These are phyloP conservation scores for Agapostemon virescens DNA, from an alignment of 2,888 invertebrate species.

Conservation along the genomic window DNA sequence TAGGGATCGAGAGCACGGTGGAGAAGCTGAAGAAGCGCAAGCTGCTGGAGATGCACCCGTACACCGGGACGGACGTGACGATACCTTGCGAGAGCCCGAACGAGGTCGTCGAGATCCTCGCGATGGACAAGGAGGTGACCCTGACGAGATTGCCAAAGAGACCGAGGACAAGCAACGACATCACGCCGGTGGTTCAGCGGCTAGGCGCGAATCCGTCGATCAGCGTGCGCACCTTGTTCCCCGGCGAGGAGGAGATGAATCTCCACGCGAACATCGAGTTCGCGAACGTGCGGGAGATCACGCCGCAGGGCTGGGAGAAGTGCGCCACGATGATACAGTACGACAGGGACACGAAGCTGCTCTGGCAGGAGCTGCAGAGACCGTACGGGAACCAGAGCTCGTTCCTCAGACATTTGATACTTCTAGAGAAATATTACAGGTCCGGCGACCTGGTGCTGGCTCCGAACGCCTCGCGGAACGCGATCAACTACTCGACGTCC, in stretches of 20 bases:
- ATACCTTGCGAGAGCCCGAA: conserved; percentile 63
- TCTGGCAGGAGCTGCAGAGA: conserved; percentile 91
- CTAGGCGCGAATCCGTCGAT: conserved; percentile 91
- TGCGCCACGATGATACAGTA: conserved; percentile 90
- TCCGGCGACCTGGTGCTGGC: conserved; percentile 89
- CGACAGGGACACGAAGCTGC: conserved; percentile 89
- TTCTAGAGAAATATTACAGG: conserved; percentile 91
- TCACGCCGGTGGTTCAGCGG: conserved; percentile 84
- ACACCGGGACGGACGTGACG: conserved; percentile 54
- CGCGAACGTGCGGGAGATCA: conserved; percentile 86
- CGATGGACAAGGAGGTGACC: conserved; percentile 84
- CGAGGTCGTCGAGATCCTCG: conserved; percentile 79
- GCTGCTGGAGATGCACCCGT: conserved; percentile 72
- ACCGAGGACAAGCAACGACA: conserved; percentile 81
- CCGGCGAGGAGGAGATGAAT: conserved; percentile 91
- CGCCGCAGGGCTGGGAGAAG: conserved; percentile 92
- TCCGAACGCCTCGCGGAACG: conserved; percentile 87
- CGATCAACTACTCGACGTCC: conserved; percentile 89
- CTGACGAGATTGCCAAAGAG: conserved; percentile 82
- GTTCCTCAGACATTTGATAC: conserved; percentile 89
- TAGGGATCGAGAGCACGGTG: conserved; percentile 75
- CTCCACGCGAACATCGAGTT: conserved; percentile 89
- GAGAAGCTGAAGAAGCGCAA: conserved; percentile 79
- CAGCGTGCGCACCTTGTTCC: conserved; percentile 90
- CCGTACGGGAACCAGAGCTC: conserved; percentile 94